Conservation (phyloP, 2,113 vertebrate species). For the Lanius collurio region DNA sequence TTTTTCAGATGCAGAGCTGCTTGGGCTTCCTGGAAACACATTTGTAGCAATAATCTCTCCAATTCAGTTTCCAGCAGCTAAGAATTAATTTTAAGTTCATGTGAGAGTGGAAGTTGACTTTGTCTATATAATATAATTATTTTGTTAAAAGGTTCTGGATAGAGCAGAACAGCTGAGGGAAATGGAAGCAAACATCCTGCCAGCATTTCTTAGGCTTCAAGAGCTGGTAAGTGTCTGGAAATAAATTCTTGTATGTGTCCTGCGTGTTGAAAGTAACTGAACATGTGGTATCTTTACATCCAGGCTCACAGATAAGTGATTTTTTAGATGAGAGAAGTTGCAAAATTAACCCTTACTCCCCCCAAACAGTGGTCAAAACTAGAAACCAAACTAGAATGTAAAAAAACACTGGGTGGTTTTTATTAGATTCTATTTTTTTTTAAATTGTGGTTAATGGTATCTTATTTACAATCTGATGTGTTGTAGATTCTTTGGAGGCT, state of each 20-base stretch:
- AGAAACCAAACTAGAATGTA: neutral
- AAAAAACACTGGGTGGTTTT: neutral
- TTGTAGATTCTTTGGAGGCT: neutral
- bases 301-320: neutral
- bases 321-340: neutral
- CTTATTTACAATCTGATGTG: neutral
- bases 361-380: neutral
- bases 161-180: constrained; percentile 91
- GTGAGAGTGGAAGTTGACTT: neutral
- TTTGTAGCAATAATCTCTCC: neutral
- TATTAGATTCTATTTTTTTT: neutral
- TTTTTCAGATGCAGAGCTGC: neutral
- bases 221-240: constrained; percentile 85
- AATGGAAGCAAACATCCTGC: constrained; percentile 88
- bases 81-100: neutral
- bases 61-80: neutral
- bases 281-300: neutral
- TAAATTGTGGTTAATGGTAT: neutral
- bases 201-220: constrained; percentile 91
- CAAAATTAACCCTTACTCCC: neutral
- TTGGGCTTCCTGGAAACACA: neutral
- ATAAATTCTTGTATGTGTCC: fast-evolving
- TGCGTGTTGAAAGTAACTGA: neutral
- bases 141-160: constrained; percentile 86
- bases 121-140: neutral